Evolutionary conservation across 2,888 invertebrate genomes (phyloP), one percentile per base, ranked within the genome.

Genomic region (Diogma glabrata): DNA sequence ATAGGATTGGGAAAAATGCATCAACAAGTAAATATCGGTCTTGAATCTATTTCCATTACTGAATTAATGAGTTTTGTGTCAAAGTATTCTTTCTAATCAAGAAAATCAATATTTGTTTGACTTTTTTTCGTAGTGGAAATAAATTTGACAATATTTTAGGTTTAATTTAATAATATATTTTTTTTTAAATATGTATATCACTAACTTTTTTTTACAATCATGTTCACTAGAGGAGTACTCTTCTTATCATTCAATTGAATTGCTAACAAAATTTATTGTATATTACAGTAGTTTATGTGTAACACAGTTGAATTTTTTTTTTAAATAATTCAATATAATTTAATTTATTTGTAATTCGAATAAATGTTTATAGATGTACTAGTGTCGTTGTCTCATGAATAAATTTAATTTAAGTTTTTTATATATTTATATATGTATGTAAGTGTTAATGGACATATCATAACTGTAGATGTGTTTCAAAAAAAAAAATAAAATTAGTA

Each of bases 321-420:
- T 12, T 43, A 22, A 43, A 43, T 10, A 30, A 12, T 19, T 47
- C 30, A 19, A 43, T n/a, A 19, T 43, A 43, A 43, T 20, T 43
- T 20, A 43, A 17, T 20, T 17, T 17, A 28, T 47, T 46, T 46
- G 9, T 24, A n/a, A 14, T 48, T 33, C 19, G 9, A 26, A 26
- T 47, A 47, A 30, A 17, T 30, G 22, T 20, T n/a, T 53, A 53
- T 53, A 56, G 54, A 56, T 56, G 53, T 56, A 54, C 56, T 56
- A 53, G 54, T 56, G 54, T 56, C 56, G 56, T 56, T 56, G 56
- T 56, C 53, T 56, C 53, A 47, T 52, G 54, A 53, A 53, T 56
- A 53, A 54, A 50, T 54, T 33, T 53, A 36, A 43, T 40, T 43
- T 49, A 17, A 46, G 50, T 53, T 52, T 53, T 46, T 47, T 45